Evolutionary conservation across 2,888 invertebrate genomes (phyloP), one percentile per base, ranked within the genome.

Genomic region (Hirtodrosophila duncani): DNA sequence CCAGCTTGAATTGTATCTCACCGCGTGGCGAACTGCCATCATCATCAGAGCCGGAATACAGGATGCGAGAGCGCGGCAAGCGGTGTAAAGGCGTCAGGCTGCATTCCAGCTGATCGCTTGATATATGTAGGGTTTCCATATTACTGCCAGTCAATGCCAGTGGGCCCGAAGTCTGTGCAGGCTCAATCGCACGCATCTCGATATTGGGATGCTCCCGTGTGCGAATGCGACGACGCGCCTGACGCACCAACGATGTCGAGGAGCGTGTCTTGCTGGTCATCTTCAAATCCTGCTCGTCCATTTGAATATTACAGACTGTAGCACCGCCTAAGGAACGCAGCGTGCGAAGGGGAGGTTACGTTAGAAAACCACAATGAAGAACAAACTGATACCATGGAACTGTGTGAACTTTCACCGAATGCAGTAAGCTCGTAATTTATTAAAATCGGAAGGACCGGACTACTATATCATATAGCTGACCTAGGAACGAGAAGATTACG

Each of bases 1-100:
- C 75, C 11, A 67, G 10, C 43, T 74, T 72, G 1, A 69, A 57
- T 16, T 64, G 60, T 5, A 72, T 53, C 20, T 75, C 79, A 4
- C 44, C 45, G 3, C 43, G 9, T 0, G 42, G 52, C 2, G 36
- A 39, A 4, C 3, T 9, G 0, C 23, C 10, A 5, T 70, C 64
- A 6, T 63, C 49, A 1, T 75, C 70, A 3, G 63, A 63, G 1
- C 14, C 57, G 0, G 49, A 45, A 27, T 44, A 61, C 0, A 13
- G 3, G 0, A 16, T 39, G 1, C 39, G 30, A 10, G 23, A 14
- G 1, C 39, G 30, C 11, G 23, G 17, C 2, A 9, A 17, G 4
- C 27, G 33, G 2, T 27, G 36, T 13, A 63, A 7, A 3, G 27
- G 17, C 10, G 31, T 9, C 0, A 53, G 33, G 18, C 41, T 38